Evolutionary conservation across 1,140 invertebrate species (phyloP), one percentile per base, ranked within the genome.

Genomic region (Ganaspis sp.): DNA sequence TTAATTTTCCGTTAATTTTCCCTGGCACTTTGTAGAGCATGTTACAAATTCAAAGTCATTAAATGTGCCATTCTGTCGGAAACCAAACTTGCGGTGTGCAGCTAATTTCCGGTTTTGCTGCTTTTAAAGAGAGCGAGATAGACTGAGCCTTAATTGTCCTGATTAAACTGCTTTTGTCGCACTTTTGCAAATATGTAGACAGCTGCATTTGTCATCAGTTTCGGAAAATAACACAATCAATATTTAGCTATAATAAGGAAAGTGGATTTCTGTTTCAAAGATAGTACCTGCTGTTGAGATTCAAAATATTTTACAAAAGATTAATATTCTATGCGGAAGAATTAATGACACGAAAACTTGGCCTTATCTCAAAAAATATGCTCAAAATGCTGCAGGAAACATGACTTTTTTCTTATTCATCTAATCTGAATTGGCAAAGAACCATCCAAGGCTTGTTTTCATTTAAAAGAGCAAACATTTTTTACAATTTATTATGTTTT

Each of bases 401-500:
- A 29, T 64, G 26, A 64, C 23, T 64, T 64, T 1, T 49, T 64
- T 23, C 9, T 64, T 64, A 6, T 64, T 6, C 2, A 34, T 34
- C 8, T 29, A n/a, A 58, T 26, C 21, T 58, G 9, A 1, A 34
- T 64, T 64, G 23, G 23, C 26, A 15, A 29, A 29, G 58, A 34
- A 64, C 12, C 3, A 26, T 5, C n/a, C 0, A 29, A 64, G 3
- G 11, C 29, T 29, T 12, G 11, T 64, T 34, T 29, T 29, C 8
- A 64, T 11, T 8, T 29, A 6, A 8, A 0, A 1, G 12, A 29
- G n/a, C 0, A 29, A 15, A 12, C 15, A 1, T 12, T n/a, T 49
- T 49, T 49, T n/a, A 49, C 17, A 64, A 64, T 64, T 64, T 64
- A 64, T 34, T n/a, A 64, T 29, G 15, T 64, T 64, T 34, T 9